Evolutionary conservation across 1,140 invertebrate genomes (phyloP).

Genomic region (Akabosia matsudoensis): DNA sequence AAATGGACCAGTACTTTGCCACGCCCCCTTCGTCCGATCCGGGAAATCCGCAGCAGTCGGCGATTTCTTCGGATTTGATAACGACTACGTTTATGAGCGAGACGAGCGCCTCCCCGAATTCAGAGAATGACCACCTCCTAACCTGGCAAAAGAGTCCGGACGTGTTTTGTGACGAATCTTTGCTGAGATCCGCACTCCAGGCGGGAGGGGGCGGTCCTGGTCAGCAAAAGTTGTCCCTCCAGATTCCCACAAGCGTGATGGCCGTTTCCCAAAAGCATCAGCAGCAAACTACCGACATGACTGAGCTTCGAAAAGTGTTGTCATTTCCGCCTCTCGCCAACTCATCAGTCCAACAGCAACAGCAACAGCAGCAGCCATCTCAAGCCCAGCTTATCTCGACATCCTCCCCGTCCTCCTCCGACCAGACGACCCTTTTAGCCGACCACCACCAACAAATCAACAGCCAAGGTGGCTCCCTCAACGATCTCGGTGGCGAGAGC

Average conservation of each 20-base stretch:
- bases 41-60: neutral
- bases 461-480: neutral
- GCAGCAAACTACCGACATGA: constrained; percentile 34
- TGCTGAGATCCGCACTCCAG: constrained; percentile 41
- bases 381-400: constrained; percentile 21
- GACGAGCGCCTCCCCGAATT: neutral
- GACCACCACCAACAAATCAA: neutral
- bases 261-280: constrained; percentile 1
- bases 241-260: neutral
- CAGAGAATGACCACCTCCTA: constrained; percentile 29
- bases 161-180: constrained; percentile 40
- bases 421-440: no score
- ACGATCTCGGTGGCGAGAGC: neutral
- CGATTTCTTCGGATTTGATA: constrained; percentile 43
- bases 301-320: constrained; percentile 43
- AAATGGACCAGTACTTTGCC: constrained; percentile 35
- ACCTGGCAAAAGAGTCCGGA: constrained; percentile 36
- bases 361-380: neutral
- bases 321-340: constrained; percentile 40
- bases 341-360: neutral
- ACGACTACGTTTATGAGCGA: constrained; percentile 38
- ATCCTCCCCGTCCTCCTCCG: constrained; percentile 24
- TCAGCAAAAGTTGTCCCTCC: neutral
- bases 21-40: neutral
- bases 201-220: constrained; percentile 26